These are phyloP conservation scores for Rousettus leschenaultii DNA, from an alignment of 2,113 vertebrate genomes.

Conservation along the genomic window DNA sequence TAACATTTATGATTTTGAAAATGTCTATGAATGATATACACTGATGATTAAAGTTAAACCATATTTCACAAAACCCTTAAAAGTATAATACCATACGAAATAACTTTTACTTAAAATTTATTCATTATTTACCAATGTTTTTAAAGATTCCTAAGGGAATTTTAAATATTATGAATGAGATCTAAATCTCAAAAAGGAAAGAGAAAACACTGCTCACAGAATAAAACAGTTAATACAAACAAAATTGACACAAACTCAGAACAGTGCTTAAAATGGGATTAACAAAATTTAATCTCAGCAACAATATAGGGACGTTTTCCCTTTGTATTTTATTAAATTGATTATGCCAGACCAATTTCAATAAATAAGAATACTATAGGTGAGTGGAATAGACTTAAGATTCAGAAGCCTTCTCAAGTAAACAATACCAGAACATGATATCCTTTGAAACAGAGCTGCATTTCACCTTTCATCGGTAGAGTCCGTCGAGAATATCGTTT, in stretches of 20 bases:
- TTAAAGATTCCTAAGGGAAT: not conserved
- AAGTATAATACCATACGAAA: not conserved
- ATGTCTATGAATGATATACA: not conserved
- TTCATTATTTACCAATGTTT: not conserved
- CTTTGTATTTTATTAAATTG: not conserved
- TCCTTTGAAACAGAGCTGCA: not conserved
- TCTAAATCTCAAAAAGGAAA: not conserved
- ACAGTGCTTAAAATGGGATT: not conserved
- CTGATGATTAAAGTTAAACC: not conserved
- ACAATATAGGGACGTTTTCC: not conserved
- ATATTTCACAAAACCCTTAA: not conserved
- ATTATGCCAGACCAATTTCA: not conserved
- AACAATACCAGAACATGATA: not conserved
- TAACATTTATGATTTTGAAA: conserved; percentile 31
- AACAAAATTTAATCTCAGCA: not conserved
- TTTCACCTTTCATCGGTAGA: conserved; percentile 89
- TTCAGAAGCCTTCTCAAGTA: not conserved
- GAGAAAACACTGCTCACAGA: not conserved
- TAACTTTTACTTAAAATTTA: conserved; percentile 21
- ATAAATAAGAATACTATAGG: not conserved
- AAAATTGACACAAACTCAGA: not conserved
- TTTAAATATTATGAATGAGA: not conserved
- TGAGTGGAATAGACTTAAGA: not conserved
- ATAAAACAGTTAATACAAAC: not conserved
- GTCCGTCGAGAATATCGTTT: conserved; percentile 96